phyloP scores from a whole-genome alignment of 1,140 invertebrate species.

The Drosophila athabasca region DNA sequence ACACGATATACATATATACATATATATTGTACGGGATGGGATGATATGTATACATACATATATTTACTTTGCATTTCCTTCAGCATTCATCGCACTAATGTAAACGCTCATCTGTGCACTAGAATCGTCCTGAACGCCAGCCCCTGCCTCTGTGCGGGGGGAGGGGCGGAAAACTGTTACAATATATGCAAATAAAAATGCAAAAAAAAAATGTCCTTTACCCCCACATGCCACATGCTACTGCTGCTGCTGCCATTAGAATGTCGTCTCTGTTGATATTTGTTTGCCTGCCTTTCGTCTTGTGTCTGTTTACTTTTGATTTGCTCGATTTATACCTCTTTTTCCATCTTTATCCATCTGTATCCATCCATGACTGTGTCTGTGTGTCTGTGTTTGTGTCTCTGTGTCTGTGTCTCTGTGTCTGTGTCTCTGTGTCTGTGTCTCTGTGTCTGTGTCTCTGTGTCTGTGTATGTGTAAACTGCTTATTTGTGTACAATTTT shows the following conservation, averaged over 20 bases:
- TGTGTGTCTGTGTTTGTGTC: constrained; percentile 5
- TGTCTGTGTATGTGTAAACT: constrained; percentile 33
- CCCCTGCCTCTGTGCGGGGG: constrained; percentile 5
- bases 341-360: constrained; percentile 1
- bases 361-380: constrained; percentile 8
- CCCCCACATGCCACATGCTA: constrained; percentile 29
- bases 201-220: constrained; percentile 54
- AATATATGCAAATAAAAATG: constrained; percentile 79
- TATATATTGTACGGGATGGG: constrained; percentile 1
- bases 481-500: constrained; percentile 70
- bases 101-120: constrained; percentile 51
- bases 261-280: constrained; percentile 48
- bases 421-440: constrained; percentile 11
- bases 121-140: constrained; percentile 25
- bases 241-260: constrained; percentile 38
- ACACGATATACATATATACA: constrained; percentile 1
- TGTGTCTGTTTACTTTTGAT: constrained; percentile 73
- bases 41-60: constrained; percentile 22
- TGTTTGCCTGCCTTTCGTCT: constrained; percentile 28
- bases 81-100: constrained; percentile 64
- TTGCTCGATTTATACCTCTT: constrained; percentile 63
- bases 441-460: constrained; percentile 9
- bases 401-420: not conserved
- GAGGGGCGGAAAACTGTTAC: constrained; percentile 57
- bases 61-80: constrained; percentile 66